Percentiles rank a stretch among this genome's conserved stretches.
These are phyloP conservation scores for Copsychus sechellarum DNA, from an alignment of 2,113 vertebrate species.

Conservation along the genomic window DNA sequence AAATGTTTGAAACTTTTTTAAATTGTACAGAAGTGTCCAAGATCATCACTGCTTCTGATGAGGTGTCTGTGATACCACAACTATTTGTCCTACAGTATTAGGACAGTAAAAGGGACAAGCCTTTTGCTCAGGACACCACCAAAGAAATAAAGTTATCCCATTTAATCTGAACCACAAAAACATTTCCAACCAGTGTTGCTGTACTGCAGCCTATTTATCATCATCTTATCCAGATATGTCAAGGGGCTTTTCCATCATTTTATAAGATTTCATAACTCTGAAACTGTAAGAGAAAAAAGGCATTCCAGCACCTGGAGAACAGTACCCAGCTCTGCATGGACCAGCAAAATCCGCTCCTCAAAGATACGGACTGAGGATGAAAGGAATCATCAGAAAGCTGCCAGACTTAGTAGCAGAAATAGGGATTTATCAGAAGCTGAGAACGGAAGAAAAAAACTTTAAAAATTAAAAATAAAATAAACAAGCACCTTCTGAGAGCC, in stretches of 20 bases:
- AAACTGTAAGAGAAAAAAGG: background rate
- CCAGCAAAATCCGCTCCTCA: background rate
- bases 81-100: background rate
- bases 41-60: background rate
- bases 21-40: fast-evolving
- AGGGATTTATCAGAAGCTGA: background rate
- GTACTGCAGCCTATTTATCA: background rate
- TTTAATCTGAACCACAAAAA: background rate
- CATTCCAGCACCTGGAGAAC: background rate
- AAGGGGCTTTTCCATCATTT: background rate
- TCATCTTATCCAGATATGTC: background rate
- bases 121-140: background rate
- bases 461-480: background rate
- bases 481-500: background rate
- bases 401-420: background rate
- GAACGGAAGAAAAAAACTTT: background rate
- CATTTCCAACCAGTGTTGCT: background rate
- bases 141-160: background rate
- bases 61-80: background rate
- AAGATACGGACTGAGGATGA: background rate
- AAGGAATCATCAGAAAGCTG: background rate
- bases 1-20: background rate
- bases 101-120: background rate
- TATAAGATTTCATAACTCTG: background rate
- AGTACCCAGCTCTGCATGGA: background rate